Conservation (phyloP, 2,888 invertebrate genomes). For the Brenthis ino region DNA sequence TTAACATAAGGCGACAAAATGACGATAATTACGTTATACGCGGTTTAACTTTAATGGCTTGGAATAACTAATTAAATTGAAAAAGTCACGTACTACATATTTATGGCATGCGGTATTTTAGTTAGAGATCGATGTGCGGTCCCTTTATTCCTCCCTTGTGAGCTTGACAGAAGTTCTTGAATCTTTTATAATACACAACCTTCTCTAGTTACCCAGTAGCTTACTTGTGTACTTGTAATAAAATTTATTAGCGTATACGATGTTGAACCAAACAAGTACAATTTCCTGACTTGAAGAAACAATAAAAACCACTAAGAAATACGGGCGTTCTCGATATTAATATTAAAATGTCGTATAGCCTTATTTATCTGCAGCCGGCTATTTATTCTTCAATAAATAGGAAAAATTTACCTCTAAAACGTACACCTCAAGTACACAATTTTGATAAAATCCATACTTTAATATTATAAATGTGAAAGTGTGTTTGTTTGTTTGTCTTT, state of each 20-base stretch:
- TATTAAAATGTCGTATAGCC: neutral
- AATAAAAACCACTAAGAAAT: constrained; percentile 15
- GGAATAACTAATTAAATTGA: constrained; percentile 2
- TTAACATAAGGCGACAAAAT: too few relatives aligned
- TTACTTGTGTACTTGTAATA: constrained; percentile 28
- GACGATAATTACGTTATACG: too few relatives aligned
- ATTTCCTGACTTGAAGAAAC: constrained; percentile 9
- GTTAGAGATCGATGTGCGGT: constrained; percentile 22
- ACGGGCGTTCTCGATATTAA: neutral
- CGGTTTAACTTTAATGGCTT: neutral
- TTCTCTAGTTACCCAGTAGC: constrained; percentile 31
- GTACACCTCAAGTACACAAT: too few relatives aligned
- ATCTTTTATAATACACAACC: constrained; percentile 32
- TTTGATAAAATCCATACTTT: too few relatives aligned
- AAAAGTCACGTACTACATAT: constrained; percentile 4
- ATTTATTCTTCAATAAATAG: too few relatives aligned
- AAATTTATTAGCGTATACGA: constrained; percentile 26
- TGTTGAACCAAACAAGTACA: constrained; percentile 13
- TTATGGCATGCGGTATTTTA: constrained; percentile 20
- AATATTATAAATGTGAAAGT: too few relatives aligned
- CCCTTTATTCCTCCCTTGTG: constrained; percentile 34
- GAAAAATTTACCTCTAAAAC: too few relatives aligned
- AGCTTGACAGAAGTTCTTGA: constrained; percentile 33
- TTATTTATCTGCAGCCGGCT: neutral
- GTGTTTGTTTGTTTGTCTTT: too few relatives aligned